Evolutionary conservation across 2,797 vertebrate species (phyloP), one percentile per base, ranked within the genome.

Genomic region (Phoxinus dragarum): DNA sequence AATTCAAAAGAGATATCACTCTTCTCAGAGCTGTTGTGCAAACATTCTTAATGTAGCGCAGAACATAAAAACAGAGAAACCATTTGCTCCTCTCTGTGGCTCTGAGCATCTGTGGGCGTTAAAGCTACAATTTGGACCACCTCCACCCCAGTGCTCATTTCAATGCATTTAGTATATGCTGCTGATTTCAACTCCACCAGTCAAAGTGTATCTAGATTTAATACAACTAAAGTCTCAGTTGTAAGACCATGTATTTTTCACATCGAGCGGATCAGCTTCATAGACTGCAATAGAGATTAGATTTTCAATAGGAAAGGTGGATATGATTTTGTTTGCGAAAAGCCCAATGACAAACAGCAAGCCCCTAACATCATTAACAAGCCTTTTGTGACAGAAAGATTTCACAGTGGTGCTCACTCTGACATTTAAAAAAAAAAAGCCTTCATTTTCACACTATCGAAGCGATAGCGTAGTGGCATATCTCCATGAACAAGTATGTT

Each of bases 141-240:
- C 81, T 75, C 72, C 42, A 8, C 34, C 36, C 19, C 49, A 38
- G 19, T 14, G 49, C 73, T 80, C 79, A 56, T 82, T 76, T 59
- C 71, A 82, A 87, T 47, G 42, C 72, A 81, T 85, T 85, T 61
- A 85, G 81, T 76, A 77, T 81, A 74, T 79, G 54, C 40, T 44
- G 69, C 23, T 74, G 69, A 80, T 75, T 73, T 80, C 68, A 75
- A 83, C 42, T 66, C 34, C 38, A 61, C 31, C 38, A 73, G 52
- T 69, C 54, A 59, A 82, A 82, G 38, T 82, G 34, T 34, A 59
- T 78, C 42, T 23, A 49, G 61, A 49, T 67, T 80, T 47, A 44
- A 67, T 66, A 49, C 56, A 80, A 66, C 17, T 36, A n/a, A 31
- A 64, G 27, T 27, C 11, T 49, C 42, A 6, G n/a, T 11, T 79